phyloP scores from a whole-genome alignment of 1,140 invertebrate genomes.

The Acromyrmex echinatior region DNA sequence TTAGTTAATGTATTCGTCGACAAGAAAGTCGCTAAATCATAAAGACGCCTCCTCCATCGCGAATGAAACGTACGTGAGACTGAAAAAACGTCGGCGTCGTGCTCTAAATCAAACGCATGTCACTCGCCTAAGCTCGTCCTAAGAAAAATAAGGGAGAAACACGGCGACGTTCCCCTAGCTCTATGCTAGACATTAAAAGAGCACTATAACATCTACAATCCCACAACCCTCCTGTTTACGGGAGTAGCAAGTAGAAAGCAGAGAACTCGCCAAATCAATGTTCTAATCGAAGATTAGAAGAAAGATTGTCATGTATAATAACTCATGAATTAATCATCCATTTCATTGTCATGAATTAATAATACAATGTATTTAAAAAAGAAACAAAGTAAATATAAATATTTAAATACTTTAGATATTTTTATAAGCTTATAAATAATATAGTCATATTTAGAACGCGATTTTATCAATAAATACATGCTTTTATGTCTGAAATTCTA shows the following conservation, averaged over 20 bases:
- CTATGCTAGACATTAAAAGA: neutral
- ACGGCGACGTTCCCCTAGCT: constrained; percentile 11
- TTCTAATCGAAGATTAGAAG: constrained; percentile 48
- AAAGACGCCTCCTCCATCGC: constrained; percentile 5
- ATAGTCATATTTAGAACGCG: too few relatives aligned
- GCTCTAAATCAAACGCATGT: constrained; percentile 61
- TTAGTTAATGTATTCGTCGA: constrained; percentile 61
- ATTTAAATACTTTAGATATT: neutral
- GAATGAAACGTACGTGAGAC: constrained; percentile 44
- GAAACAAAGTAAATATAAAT: neutral
- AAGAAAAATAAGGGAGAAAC: constrained; percentile 49
- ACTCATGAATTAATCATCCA: neutral
- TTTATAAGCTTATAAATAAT: neutral
- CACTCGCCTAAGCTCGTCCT: constrained; percentile 31
- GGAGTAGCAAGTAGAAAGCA: neutral
- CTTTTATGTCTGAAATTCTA: too few relatives aligned
- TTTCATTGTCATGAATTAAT: neutral
- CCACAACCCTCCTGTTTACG: constrained; percentile 14
- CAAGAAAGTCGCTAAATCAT: constrained; percentile 58
- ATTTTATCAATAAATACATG: too few relatives aligned
- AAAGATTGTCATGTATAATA: constrained; percentile 32
- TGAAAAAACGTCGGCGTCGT: constrained; percentile 45
- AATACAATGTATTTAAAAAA: constrained; percentile 1
- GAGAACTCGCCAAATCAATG: constrained; percentile 34
- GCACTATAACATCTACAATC: neutral